Conservation (phyloP, 2,113 vertebrate species). For the Mungos mungo region DNA sequence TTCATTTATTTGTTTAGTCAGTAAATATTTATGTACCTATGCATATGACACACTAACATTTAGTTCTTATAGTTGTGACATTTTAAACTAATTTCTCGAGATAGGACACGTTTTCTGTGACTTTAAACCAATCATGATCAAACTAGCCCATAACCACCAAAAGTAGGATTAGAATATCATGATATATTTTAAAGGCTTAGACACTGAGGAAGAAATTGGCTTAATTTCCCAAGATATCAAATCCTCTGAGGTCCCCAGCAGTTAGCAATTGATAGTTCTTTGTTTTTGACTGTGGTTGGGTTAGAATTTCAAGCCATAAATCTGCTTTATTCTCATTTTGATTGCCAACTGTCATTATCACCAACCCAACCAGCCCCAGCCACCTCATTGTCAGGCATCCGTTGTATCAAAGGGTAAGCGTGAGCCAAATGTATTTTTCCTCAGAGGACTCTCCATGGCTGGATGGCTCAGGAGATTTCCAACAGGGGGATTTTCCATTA, state of each 20-base stretch:
- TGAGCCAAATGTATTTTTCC: not conserved
- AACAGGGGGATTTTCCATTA: not conserved
- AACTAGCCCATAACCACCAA: not conserved
- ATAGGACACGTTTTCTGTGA: not conserved
- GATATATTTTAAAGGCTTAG: not conserved
- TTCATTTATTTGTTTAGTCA: conserved; percentile 5
- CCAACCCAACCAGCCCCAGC: not conserved
- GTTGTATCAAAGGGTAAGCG: not conserved
- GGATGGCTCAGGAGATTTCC: not conserved
- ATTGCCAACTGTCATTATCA: conserved; percentile 39
- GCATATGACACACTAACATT: not conserved
- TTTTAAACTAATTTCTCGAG: conserved; percentile 50
- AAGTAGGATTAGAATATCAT: not conserved
- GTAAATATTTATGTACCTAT: conserved; percentile 27
- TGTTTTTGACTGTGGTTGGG: not conserved
- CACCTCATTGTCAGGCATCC: not conserved
- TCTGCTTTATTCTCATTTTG: not conserved
- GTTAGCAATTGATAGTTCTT: not conserved
- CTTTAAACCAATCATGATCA: not conserved
- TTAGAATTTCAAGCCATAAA: conserved; percentile 23
- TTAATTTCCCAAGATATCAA: not conserved
- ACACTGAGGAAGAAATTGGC: not conserved
- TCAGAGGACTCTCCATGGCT: not conserved
- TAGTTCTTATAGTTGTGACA: not conserved
- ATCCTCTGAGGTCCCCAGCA: not conserved